Evolutionary conservation across 2,113 vertebrate species (phyloP).

Genomic region (Prionailurus viverrinus): DNA sequence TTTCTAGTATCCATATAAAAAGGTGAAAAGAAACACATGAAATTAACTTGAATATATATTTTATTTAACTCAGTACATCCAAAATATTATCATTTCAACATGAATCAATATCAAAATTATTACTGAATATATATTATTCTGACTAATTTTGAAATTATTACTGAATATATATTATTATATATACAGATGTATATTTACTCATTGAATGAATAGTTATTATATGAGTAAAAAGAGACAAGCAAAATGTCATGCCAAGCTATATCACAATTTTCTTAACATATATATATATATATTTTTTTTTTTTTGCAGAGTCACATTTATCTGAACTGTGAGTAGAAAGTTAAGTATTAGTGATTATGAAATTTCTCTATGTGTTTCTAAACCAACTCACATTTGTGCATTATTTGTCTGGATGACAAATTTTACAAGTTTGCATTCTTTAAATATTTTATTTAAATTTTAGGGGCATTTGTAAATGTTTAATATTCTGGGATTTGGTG

Average conservation of each 20-base stretch:
- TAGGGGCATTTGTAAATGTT: slow-evolving; percentile 44
- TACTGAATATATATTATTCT: background rate
- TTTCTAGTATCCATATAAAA: background rate
- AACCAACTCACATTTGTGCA: background rate
- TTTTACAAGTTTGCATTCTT: slow-evolving; percentile 16
- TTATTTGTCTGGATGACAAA: slow-evolving; percentile 53
- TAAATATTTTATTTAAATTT: slow-evolving; percentile 65
- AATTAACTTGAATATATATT: background rate
- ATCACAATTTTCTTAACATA: background rate
- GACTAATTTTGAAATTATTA: background rate
- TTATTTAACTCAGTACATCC: background rate
- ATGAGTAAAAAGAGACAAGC: background rate
- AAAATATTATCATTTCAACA: slow-evolving; percentile 10
- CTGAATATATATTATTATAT: background rate
- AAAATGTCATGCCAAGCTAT: slow-evolving; percentile 2
- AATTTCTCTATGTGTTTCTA: slow-evolving; percentile 10
- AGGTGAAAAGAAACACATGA: background rate
- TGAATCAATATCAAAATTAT: slow-evolving; percentile 25
- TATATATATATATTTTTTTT: background rate
- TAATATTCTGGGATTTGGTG: slow-evolving; percentile 52
- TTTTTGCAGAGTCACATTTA: background rate
- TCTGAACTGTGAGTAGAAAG: slow-evolving; percentile 7
- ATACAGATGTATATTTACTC: background rate
- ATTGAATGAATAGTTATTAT: background rate
- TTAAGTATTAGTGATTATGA: slow-evolving; percentile 47